Conservation (phyloP, 2,113 vertebrate genomes). For the Chamaea fasciata region DNA sequence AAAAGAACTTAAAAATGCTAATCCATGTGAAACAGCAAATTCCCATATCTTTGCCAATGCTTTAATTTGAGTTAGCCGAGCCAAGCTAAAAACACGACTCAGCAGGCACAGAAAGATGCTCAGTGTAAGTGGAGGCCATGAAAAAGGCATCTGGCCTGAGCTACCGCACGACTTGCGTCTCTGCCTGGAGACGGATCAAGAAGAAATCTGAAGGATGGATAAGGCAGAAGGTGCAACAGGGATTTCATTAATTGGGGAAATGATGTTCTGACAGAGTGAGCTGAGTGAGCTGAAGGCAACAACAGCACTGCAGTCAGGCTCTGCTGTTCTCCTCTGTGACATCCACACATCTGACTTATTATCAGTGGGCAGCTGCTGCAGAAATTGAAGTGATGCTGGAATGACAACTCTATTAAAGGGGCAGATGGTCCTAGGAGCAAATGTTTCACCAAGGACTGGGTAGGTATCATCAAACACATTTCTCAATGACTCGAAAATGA, state of each 20-base stretch:
- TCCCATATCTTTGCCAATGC: not conserved
- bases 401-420: constrained; percentile 40
- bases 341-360: not conserved
- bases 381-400: not conserved
- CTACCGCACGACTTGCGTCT: not conserved
- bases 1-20: not conserved
- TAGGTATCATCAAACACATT: not conserved
- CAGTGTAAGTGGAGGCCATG: not conserved
- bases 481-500: not conserved
- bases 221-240: rapidly evolving
- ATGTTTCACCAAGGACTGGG: constrained; percentile 24
- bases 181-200: not conserved
- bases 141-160: not conserved
- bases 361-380: constrained; percentile 19
- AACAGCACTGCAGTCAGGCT: not conserved
- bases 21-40: not conserved
- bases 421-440: constrained; percentile 35
- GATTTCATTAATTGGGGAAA: not conserved
- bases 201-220: not conserved
- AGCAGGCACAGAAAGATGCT: not conserved
- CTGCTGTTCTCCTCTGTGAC: not conserved
- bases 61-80: not conserved
- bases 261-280: not conserved
- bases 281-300: not conserved
- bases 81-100: not conserved